phyloP scores from a whole-genome alignment of 2,888 invertebrate species.

The Brachypterus glaber region DNA sequence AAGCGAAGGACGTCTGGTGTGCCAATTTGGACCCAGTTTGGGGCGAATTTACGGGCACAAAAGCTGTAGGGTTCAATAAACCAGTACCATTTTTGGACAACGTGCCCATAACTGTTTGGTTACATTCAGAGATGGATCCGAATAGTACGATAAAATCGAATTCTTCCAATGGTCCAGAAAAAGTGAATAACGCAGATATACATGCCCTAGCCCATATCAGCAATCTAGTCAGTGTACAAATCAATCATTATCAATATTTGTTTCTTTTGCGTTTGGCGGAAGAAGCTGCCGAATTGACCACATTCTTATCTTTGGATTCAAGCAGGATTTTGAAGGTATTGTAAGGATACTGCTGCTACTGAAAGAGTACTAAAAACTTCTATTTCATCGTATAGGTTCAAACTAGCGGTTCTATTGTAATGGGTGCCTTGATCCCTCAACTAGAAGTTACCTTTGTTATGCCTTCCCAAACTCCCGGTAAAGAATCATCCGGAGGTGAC shows the following conservation, averaged over 20 bases:
- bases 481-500: constrained; percentile 77
- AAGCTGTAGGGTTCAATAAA: constrained; percentile 61
- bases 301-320: constrained; percentile 70
- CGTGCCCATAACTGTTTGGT: constrained; percentile 80
- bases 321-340: constrained; percentile 54
- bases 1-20: constrained; percentile 83
- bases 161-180: constrained; percentile 2
- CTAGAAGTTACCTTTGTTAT: constrained; percentile 81
- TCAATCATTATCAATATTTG: constrained; percentile 89
- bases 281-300: constrained; percentile 66
- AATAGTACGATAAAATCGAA: constrained; percentile 34
- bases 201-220: constrained; percentile 74
- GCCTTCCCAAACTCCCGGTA: constrained; percentile 73
- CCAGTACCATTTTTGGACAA: constrained; percentile 76
- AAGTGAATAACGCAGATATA: constrained; percentile 51
- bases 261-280: constrained; percentile 80
- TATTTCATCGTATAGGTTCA: constrained; percentile 30
- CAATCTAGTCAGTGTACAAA: constrained; percentile 77
- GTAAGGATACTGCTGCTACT: not conserved
- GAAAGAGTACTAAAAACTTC: not conserved
- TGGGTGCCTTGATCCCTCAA: constrained; percentile 75
- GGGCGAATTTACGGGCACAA: constrained; percentile 83
- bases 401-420: constrained; percentile 48
- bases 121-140: constrained; percentile 46
- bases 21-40: constrained; percentile 82